Base-by-base conservation (phyloP, 2,888 invertebrate species). In the Parelbella ahira region DNA sequence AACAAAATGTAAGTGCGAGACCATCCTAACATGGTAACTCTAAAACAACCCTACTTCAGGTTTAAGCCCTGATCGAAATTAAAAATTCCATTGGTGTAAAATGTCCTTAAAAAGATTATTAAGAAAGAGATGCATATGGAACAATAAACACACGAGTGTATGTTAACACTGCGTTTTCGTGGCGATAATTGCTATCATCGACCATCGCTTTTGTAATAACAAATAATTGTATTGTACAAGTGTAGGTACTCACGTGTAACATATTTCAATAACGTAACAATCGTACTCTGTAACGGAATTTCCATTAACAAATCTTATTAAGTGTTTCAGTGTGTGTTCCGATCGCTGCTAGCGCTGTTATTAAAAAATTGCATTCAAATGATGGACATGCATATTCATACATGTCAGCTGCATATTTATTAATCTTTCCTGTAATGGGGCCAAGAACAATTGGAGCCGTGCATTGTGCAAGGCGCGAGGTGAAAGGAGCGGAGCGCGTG, bases 401-500 rank as follows among this genome's bases (percentile, higher is more conserved):
- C n/a, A 27, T 11, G 19, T 8, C n/a, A 10, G 19, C 18, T 38
- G 23, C 32, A 33, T 41, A 41, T 41, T 33, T 27, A 41, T 41
- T 41, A 25, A 36, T 36, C 34, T 29, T 29, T 29, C 34, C 34
- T 36, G 42, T 23, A 74, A 61, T 53, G 57, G 48, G 69, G 69
- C 59, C 72, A 71, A 66, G 68, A 68, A 63, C 67, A 61, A 57
- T 58, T 55, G 61, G 49, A 60, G 58, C 57, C 54, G 56, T 39
- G 43, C 41, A 45, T 56, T 58, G 57, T 55, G 60, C 58, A 61
- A 58, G 48, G 47, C 50, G 55, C 49, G 48, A 45, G 49, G 62
- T 59, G 72, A 70, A 71, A 73, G 71, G 64, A 38, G 29, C 58
- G 45, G 53, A 57, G 51, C 48, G 11, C 20, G n/a, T n/a, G n/a